phyloP scores from a whole-genome alignment of 2,888 invertebrate genomes.

The Dryadula phaetusa region DNA sequence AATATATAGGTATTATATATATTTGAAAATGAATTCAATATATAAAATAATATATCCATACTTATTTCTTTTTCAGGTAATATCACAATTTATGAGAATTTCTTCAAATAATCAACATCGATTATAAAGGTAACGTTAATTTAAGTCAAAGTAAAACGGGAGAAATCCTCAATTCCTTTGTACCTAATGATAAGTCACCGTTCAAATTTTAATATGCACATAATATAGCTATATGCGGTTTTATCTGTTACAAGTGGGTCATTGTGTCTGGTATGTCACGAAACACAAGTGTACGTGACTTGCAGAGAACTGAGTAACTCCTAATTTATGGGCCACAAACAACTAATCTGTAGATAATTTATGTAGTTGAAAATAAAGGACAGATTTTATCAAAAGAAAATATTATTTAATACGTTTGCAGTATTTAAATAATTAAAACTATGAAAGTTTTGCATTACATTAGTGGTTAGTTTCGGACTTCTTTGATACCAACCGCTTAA shows the following conservation, averaged over 20 bases:
- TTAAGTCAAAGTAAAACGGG: not conserved
- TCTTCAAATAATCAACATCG: not conserved
- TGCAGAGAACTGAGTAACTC: conserved; percentile 34
- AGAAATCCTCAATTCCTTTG: not conserved
- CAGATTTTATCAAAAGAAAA: not conserved
- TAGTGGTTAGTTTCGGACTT: too few relatives aligned
- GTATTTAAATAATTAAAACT: not conserved
- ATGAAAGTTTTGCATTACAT: too few relatives aligned
- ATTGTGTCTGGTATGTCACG: conserved; percentile 39
- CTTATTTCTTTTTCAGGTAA: conserved; percentile 9
- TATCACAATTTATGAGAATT: not conserved
- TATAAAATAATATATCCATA: too few relatives aligned
- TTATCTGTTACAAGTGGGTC: conserved; percentile 37
- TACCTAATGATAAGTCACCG: not conserved
- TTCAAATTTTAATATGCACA: not conserved
- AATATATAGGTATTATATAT: too few relatives aligned
- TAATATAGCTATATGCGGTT: conserved; percentile 6
- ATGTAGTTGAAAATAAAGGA: not conserved
- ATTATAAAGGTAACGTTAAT: not conserved
- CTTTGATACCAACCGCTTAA: too few relatives aligned
- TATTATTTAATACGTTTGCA: not conserved
- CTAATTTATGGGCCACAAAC: conserved; percentile 35
- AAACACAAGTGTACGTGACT: conserved; percentile 40
- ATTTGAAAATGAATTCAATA: too few relatives aligned
- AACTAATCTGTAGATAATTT: not conserved